Conservation (phyloP, 2,888 invertebrate species). For the Aphrophora alni region DNA sequence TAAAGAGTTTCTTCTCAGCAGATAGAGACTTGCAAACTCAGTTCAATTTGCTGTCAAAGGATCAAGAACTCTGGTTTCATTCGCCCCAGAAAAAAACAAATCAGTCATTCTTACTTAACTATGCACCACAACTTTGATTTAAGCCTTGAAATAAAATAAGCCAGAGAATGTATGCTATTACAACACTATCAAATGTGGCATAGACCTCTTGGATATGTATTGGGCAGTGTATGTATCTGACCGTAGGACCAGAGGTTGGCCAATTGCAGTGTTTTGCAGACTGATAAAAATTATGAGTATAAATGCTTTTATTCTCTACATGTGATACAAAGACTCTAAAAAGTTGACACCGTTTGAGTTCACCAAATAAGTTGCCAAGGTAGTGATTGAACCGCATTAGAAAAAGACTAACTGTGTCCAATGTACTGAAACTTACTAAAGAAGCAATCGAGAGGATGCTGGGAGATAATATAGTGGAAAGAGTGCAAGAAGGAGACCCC, state of each 20-base stretch:
- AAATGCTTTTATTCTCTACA: too few species aligned
- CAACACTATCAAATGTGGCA: too few species aligned
- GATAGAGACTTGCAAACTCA: neutral
- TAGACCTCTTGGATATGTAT: too few species aligned
- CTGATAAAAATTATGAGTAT: too few species aligned
- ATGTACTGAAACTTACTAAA: neutral
- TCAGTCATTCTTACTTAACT: constrained; percentile 16
- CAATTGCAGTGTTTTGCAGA: too few species aligned
- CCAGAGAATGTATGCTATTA: too few species aligned
- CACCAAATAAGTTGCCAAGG: neutral
- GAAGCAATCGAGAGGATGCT: constrained; percentile 10
- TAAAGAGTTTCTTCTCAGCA: constrained; percentile 23
- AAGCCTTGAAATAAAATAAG: too few species aligned
- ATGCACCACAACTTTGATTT: too few species aligned
- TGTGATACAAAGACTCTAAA: too few species aligned
- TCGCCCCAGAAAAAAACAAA: constrained; percentile 35
- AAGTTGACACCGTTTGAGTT: too few species aligned
- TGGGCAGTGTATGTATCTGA: too few species aligned
- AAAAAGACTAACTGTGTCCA: constrained; percentile 12
- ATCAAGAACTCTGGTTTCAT: constrained; percentile 30
- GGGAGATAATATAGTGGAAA: constrained; percentile 12
- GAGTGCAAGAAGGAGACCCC: neutral
- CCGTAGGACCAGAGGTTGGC: too few species aligned
- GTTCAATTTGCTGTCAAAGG: constrained; percentile 30
- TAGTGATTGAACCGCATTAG: neutral